phyloP scores from a whole-genome alignment of 2,797 vertebrate species.

The Oryzias dopingdopingensis region DNA sequence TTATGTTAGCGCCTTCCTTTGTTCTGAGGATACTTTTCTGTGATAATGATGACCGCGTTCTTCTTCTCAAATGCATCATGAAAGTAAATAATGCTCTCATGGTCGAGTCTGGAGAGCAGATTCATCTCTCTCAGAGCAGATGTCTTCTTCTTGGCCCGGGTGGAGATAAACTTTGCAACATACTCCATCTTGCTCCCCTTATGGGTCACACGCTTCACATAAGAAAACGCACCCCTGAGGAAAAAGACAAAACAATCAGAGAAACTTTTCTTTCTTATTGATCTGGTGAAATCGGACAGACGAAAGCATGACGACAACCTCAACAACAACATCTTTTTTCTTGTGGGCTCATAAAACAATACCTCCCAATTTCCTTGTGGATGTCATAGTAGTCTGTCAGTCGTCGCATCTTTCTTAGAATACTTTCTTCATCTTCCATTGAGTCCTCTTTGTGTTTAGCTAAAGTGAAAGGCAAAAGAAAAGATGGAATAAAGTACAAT shows the following conservation, averaged over 20 bases:
- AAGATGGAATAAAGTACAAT: background rate
- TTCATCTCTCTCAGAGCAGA: constrained; percentile 86
- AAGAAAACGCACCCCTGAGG: constrained; percentile 91
- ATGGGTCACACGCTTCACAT: constrained; percentile 89
- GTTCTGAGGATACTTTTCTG: constrained; percentile 89
- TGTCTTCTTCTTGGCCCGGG: constrained; percentile 85
- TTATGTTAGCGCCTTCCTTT: background rate
- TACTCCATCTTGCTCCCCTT: constrained; percentile 86
- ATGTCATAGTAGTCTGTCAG: constrained; percentile 91
- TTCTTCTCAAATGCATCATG: constrained; percentile 96
- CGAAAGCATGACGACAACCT: background rate
- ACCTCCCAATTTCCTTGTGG: constrained; percentile 93
- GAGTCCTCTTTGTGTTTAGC: constrained; percentile 74
- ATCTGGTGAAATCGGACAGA: background rate
- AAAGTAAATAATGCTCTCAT: constrained; percentile 89
- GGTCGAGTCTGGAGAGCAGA: constrained; percentile 89
- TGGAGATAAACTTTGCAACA: constrained; percentile 93
- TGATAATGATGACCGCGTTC: constrained; percentile 88
- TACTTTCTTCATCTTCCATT: constrained; percentile 82
- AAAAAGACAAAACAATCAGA: background rate
- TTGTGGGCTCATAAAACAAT: constrained; percentile 32
- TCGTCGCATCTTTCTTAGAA: constrained; percentile 82
- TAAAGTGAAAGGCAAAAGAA: constrained; percentile 18
- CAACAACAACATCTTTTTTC: background rate
- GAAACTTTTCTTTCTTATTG: background rate